Conservation (phyloP, 2,113 vertebrate genomes). For the Progne subis region DNA sequence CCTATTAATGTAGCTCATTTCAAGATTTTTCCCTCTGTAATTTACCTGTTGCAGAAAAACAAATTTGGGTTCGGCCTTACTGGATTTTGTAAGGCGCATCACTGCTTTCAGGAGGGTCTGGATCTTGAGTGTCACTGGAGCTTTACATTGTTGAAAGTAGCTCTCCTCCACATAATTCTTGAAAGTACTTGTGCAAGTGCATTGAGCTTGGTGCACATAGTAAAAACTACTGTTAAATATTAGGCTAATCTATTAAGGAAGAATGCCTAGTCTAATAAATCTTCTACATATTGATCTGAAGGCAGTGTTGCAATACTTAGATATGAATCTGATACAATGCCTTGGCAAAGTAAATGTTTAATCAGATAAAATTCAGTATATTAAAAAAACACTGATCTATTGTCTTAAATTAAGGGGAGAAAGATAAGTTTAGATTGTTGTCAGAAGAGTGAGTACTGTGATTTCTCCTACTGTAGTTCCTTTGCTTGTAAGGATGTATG, state of each 20-base stretch:
- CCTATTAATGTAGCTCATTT: background rate
- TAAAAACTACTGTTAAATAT: background rate
- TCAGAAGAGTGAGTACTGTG: background rate
- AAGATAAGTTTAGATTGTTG: background rate
- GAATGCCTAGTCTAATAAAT: background rate
- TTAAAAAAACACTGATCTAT: background rate
- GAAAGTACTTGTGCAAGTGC: background rate
- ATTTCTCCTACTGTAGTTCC: background rate
- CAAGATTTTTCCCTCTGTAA: background rate
- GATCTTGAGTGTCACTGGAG: background rate
- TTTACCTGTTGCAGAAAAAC: background rate
- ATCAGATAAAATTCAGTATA: background rate
- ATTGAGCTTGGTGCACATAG: background rate
- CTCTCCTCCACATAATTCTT: background rate
- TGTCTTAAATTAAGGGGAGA: background rate
- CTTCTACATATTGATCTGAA: background rate
- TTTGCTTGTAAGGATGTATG: background rate
- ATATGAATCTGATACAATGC: background rate
- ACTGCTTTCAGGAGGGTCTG: background rate
- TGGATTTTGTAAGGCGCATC: rapidly evolving
- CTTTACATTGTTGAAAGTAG: background rate
- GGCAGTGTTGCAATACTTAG: background rate
- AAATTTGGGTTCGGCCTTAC: background rate
- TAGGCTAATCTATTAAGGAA: background rate
- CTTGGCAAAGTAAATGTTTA: background rate